Evolutionary conservation across 2,797 vertebrate genomes (phyloP).

Genomic region (Halcyon chelicuti): DNA sequence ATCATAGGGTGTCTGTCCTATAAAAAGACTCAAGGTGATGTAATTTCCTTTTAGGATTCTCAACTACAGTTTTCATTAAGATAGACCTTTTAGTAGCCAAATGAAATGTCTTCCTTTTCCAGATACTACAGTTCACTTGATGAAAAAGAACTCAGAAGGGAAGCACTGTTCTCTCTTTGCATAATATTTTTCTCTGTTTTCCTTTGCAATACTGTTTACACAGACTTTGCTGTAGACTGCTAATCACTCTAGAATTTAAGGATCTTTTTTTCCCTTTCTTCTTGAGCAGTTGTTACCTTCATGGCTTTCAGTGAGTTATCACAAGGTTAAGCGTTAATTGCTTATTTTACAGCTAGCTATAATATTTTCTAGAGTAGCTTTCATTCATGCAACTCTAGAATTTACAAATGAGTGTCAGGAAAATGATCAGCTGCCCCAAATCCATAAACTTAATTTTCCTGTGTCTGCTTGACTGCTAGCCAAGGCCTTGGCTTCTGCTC

Average conservation of each 20-base stretch:
- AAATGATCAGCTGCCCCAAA: not conserved
- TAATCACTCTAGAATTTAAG: not conserved
- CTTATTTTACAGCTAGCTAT: not conserved
- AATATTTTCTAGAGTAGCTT: conserved; percentile 17
- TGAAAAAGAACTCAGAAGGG: not conserved
- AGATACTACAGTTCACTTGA: not conserved
- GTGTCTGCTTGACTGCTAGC: conserved; percentile 6
- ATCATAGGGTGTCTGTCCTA: rapidly evolving
- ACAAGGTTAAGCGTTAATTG: not conserved
- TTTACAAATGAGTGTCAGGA: not conserved
- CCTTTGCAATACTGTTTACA: not conserved
- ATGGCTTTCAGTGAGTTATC: not conserved
- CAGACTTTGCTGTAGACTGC: not conserved
- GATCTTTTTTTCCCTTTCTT: not conserved
- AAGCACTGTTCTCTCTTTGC: not conserved
- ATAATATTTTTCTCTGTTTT: not conserved
- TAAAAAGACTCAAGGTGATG: not conserved
- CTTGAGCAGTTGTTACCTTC: not conserved
- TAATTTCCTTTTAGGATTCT: not conserved
- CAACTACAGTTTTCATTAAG: not conserved
- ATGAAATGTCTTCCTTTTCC: not conserved
- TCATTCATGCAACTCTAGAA: conserved; percentile 12
- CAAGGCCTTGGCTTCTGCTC: conserved; percentile 40
- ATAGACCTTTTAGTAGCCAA: not conserved
- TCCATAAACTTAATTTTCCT: conserved; percentile 23